Evolutionary conservation across 2,113 vertebrate genomes (phyloP).

Genomic region (Clarias magur): DNA sequence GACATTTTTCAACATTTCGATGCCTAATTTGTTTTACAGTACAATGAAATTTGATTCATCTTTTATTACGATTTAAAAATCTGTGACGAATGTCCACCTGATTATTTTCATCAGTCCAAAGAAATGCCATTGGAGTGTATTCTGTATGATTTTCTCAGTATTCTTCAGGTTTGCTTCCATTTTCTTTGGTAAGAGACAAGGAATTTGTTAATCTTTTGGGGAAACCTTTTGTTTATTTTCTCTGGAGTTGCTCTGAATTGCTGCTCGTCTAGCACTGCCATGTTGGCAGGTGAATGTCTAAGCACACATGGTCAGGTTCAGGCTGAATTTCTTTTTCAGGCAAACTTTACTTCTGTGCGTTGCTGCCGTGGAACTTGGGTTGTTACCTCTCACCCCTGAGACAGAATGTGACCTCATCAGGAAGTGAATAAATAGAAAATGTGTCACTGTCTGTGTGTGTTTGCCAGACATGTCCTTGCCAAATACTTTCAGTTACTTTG

Average conservation of each 20-base stretch:
- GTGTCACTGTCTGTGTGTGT: neutral
- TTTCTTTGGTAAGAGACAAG: neutral
- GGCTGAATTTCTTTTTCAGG: neutral
- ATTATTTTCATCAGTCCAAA: neutral
- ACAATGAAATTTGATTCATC: neutral
- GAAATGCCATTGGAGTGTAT: neutral
- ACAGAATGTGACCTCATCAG: conserved; percentile 15
- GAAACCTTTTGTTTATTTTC: conserved; percentile 1
- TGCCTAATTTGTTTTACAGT: neutral
- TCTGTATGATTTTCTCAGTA: neutral
- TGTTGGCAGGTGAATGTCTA: neutral
- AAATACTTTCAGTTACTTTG: neutral
- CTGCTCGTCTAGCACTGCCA: neutral
- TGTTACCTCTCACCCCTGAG: neutral
- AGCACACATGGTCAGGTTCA: neutral
- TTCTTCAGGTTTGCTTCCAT: neutral
- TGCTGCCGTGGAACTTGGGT: neutral
- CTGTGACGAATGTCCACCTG: neutral
- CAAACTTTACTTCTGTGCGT: neutral
- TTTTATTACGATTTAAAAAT: neutral
- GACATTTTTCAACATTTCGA: neutral
- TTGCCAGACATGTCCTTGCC: neutral
- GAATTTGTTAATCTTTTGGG: neutral
- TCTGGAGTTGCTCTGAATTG: neutral
- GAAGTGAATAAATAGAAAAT: conserved; percentile 24